Percentiles rank a stretch among this genome's conserved stretches.
Evolutionary conservation across 2,113 vertebrate genomes (phyloP).

Genomic region (Oxyura jamaicensis): DNA sequence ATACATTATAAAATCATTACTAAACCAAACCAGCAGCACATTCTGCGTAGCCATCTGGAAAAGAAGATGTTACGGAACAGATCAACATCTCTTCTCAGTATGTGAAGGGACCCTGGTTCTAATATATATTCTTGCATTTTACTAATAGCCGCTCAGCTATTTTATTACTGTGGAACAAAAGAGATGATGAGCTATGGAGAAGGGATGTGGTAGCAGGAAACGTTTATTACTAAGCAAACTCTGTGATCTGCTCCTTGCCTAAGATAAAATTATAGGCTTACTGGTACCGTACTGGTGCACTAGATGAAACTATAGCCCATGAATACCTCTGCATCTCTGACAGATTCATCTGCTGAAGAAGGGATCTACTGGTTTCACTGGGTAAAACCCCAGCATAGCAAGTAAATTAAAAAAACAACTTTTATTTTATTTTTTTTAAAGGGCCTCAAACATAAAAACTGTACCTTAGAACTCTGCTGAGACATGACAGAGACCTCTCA

Average conservation of each 20-base stretch:
- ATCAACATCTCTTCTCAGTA: neutral
- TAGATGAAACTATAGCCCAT: neutral
- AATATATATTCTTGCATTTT: neutral
- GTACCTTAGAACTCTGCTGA: neutral
- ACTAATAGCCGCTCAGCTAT: neutral
- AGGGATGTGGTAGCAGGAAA: neutral
- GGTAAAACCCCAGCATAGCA: neutral
- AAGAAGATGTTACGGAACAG: constrained; percentile 22
- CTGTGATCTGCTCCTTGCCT: neutral
- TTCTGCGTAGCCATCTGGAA: constrained; percentile 43
- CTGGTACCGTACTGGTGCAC: accelerated
- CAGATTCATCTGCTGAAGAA: neutral
- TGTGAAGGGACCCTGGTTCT: neutral
- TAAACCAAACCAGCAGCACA: constrained; percentile 34
- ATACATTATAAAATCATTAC: constrained; percentile 58
- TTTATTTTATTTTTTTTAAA: neutral
- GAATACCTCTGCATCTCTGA: neutral
- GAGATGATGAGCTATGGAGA: neutral
- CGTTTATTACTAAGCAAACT: neutral
- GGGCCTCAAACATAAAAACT: neutral
- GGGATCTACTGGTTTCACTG: neutral
- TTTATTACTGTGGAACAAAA: neutral
- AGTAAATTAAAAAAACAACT: neutral
- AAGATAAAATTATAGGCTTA: neutral
- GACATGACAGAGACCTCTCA: neutral